phyloP scores from a whole-genome alignment of 1,140 invertebrate genomes.

The Heliothis subflexa region DNA sequence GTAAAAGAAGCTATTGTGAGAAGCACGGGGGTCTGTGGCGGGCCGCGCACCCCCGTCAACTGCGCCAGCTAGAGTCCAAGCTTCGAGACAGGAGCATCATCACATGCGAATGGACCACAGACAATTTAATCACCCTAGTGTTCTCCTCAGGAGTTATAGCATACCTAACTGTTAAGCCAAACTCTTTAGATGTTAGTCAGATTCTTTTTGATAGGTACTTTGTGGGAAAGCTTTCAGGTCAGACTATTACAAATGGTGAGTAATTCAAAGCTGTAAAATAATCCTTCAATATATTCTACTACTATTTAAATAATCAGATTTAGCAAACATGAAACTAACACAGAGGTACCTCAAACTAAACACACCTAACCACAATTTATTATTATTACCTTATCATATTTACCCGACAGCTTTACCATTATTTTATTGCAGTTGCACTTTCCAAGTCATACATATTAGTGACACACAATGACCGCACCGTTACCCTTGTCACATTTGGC shows the following conservation, averaged over 20 bases:
- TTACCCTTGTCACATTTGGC: constrained; percentile 76
- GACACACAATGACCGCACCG: constrained; percentile 68
- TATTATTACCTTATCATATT: no score
- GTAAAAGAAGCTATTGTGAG: constrained; percentile 73
- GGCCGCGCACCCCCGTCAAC: constrained; percentile 64
- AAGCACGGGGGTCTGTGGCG: constrained; percentile 69
- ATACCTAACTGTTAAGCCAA: constrained; percentile 72
- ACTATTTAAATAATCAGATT: no score
- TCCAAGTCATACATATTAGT: constrained; percentile 73
- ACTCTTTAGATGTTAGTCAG: constrained; percentile 73
- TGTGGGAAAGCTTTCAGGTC: constrained; percentile 74
- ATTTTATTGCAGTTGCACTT: constrained; percentile 44
- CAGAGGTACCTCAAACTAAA: no score
- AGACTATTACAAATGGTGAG: constrained; percentile 71
- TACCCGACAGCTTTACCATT: neutral
- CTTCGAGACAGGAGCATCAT: constrained; percentile 69
- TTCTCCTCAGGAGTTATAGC: constrained; percentile 78
- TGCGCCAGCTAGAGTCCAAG: constrained; percentile 75
- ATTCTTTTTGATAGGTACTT: constrained; percentile 81
- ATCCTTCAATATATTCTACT: no score
- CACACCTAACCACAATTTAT: no score
- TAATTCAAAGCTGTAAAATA: neutral
- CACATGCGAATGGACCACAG: constrained; percentile 72
- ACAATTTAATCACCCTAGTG: constrained; percentile 68
- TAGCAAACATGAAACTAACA: no score